Evolutionary conservation across 2,113 vertebrate genomes (phyloP).

Genomic region (Oreotrochilus melanogaster): DNA sequence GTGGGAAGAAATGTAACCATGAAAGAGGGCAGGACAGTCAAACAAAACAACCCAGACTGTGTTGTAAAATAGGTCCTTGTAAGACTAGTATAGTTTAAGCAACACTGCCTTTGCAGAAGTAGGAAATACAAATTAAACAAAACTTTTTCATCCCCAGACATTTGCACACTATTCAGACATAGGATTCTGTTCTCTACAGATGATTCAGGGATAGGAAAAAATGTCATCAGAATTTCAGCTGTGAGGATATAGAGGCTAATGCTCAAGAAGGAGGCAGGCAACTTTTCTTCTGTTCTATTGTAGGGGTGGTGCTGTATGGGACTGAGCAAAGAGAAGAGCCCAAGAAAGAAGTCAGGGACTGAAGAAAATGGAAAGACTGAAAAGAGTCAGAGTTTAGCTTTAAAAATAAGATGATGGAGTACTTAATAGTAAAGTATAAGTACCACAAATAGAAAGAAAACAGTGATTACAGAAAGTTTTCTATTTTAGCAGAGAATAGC

Average conservation of each 20-base stretch:
- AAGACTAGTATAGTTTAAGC: not conserved
- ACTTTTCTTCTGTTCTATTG: not conserved
- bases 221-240: not conserved
- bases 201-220: not conserved
- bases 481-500: not conserved
- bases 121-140: not conserved
- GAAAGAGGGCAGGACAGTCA: not conserved
- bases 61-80: not conserved
- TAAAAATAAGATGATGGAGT: not conserved
- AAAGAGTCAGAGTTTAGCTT: not conserved
- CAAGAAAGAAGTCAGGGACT: not conserved
- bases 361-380: not conserved
- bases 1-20: not conserved
- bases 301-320: not conserved
- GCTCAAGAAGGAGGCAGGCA: not conserved
- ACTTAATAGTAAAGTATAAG: not conserved
- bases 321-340: not conserved
- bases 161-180: not conserved
- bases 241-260: not conserved
- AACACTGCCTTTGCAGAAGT: not conserved
- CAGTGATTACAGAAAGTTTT: not conserved
- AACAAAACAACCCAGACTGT: not conserved
- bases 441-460: not conserved
- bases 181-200: not conserved
- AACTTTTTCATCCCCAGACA: not conserved